A percentile compares a stretch with the other conserved stretches of the same genome.
phyloP scores from a whole-genome alignment of 2,888 invertebrate genomes.

The Abrostola triplasia region DNA sequence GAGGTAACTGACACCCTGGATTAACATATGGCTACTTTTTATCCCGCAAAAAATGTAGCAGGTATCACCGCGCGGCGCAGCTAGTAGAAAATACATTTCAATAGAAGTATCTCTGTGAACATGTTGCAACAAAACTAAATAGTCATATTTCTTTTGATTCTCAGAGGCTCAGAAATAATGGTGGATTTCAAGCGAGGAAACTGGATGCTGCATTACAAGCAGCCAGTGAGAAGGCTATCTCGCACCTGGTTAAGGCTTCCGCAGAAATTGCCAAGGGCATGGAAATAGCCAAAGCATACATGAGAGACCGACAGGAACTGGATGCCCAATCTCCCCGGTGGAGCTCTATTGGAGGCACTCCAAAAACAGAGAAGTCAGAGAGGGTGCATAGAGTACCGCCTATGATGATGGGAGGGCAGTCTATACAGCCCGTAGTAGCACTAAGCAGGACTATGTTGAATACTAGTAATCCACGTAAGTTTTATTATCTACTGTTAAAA shows the following conservation, averaged over 20 bases:
- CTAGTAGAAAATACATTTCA: no score
- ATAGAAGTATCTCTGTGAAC: no score
- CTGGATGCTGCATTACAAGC: slow-evolving; percentile 74
- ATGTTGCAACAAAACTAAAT: no score
- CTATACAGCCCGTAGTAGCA: slow-evolving; percentile 81
- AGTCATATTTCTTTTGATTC: slow-evolving; percentile 19
- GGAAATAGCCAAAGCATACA: slow-evolving; percentile 73
- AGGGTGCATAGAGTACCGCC: slow-evolving; percentile 79
- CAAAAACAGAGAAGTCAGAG: slow-evolving; percentile 59
- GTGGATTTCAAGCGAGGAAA: slow-evolving; percentile 67
- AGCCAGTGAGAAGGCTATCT: slow-evolving; percentile 72
- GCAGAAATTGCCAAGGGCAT: slow-evolving; percentile 72
- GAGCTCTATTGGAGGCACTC: slow-evolving; percentile 73
- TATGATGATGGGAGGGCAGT: slow-evolving; percentile 76
- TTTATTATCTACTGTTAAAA: neutral
- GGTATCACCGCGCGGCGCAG: no score
- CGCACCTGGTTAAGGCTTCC: slow-evolving; percentile 77
- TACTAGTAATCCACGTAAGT: slow-evolving; percentile 70
- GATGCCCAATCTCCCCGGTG: slow-evolving; percentile 70
- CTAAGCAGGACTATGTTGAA: slow-evolving; percentile 74
- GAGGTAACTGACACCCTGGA: no score
- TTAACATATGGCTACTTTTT: no score
- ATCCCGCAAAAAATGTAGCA: no score
- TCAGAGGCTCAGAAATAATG: slow-evolving; percentile 75
- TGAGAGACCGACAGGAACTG: slow-evolving; percentile 67